Evolutionary conservation across 2,113 vertebrate genomes (phyloP).

Genomic region (Oreochromis niloticus): DNA sequence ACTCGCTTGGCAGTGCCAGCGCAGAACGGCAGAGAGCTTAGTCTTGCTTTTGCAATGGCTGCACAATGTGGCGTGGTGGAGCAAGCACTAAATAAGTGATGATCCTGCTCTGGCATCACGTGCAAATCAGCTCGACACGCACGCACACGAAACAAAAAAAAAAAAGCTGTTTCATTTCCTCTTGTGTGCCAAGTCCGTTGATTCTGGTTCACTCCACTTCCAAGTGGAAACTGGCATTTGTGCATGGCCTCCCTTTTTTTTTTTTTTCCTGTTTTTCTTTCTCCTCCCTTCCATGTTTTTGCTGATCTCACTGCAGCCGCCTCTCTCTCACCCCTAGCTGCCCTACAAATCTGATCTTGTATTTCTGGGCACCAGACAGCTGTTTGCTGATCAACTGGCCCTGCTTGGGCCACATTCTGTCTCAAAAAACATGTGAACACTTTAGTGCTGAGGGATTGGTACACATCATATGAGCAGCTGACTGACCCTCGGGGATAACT

Average conservation of each 20-base stretch:
- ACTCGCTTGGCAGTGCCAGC: constrained; percentile 9
- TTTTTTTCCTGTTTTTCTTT: neutral
- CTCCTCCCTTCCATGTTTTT: neutral
- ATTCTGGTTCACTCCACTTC: neutral
- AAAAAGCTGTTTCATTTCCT: constrained; percentile 5
- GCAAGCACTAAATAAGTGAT: constrained; percentile 60
- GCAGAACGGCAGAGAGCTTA: constrained; percentile 26
- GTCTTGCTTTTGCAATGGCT: constrained; percentile 52
- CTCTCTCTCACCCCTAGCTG: neutral
- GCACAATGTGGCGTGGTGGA: constrained; percentile 52
- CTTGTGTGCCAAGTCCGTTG: neutral
- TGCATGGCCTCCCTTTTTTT: neutral
- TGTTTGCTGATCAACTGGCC: constrained; percentile 35
- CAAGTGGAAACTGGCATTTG: neutral
- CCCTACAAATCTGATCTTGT: constrained; percentile 28
- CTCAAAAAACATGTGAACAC: constrained; percentile 4
- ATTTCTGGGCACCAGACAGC: constrained; percentile 37
- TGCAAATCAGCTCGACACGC: constrained; percentile 32
- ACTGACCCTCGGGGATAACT: neutral
- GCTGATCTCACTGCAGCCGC: constrained; percentile 3
- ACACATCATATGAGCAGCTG: constrained; percentile 17
- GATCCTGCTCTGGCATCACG: constrained; percentile 38
- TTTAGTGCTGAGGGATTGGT: neutral
- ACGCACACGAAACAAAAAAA: neutral
- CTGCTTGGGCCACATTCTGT: constrained; percentile 6